These are phyloP conservation scores for Agapornis canus DNA, from an alignment of 2,797 vertebrate genomes.

Conservation along the genomic window DNA sequence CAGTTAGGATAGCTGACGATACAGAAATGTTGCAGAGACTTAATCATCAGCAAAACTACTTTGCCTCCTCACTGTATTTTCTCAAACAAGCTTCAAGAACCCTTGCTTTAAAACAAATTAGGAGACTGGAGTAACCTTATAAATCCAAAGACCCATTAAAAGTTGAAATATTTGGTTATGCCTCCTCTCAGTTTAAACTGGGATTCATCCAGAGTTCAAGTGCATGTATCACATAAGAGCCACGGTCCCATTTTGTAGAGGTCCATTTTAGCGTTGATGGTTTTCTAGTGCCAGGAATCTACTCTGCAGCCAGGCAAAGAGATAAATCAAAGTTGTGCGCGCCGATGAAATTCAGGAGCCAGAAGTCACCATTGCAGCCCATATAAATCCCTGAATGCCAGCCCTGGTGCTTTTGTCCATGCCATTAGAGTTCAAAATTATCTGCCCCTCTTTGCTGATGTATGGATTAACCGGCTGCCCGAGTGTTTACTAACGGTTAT, in stretches of 20 bases:
- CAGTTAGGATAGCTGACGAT: neutral
- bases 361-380: conserved; percentile 71
- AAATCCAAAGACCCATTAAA: conserved; percentile 55
- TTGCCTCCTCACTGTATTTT: neutral
- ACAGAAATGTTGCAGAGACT: neutral
- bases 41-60: neutral
- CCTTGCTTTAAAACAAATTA: conserved; percentile 42
- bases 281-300: conserved; percentile 69
- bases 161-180: conserved; percentile 60
- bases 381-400: conserved; percentile 76
- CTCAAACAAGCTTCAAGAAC: conserved; percentile 13
- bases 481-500: conserved; percentile 87
- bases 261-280: conserved; percentile 1
- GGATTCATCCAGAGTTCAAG: conserved; percentile 71
- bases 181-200: conserved; percentile 32
- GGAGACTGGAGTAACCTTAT: conserved; percentile 43
- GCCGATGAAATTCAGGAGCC: conserved; percentile 80
- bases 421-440: conserved; percentile 74
- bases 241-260: neutral
- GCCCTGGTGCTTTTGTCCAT: conserved; percentile 62
- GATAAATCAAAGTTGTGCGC: conserved; percentile 77
- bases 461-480: conserved; percentile 73
- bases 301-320: conserved; percentile 45
- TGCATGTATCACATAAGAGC: conserved; percentile 41
- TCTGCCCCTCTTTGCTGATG: conserved; percentile 83